Evolutionary conservation across 92 coral and sea anemone species (phyloP), one percentile per base, ranked within the genome.

Genomic region (Micromussa lordhowensis): DNA sequence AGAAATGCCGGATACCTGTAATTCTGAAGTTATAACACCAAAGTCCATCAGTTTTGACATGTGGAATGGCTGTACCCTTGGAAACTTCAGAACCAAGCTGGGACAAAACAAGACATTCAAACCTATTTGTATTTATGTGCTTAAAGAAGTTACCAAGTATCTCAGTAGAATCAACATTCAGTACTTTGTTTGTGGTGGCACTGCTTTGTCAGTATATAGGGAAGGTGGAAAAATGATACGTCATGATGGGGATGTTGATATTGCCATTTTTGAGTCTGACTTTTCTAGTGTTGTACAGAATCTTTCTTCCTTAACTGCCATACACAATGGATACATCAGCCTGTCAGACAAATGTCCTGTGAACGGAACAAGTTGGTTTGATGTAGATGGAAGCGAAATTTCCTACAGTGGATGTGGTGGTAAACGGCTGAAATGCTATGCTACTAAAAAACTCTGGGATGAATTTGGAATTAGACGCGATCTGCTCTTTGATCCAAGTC

Each of bases 141-240:
- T 83, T 18, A 72, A 83, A 31, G 61, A 83, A 51, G 87, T 83
- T 38, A 72, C 51, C 16, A 68, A 83, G 77, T 83, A 29, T 70
- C 68, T 83, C 49, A 71, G 69, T 22, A 17, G 15, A 30, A 30
- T 83, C 21, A 51, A 83, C 48, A 32, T 83, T 5, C 64, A 31
- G 29, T 83, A 83, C 78, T 19, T 69, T 14, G 78, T 83, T 69
- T 83, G 87, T 53, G 87, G 87, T 69, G 87, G 87, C 13, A 83
- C 87, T 49, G 87, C 87, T 51, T 79, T 83, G 19, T 53, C 87
- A 83, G 87, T 83, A 18, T 83, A 83, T 51, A 83, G 87, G 30
- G 79, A 83, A 70, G 31, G 30, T 19, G 87, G 87, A 19, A 83
- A 72, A 72, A 83, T 83, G 79, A 70, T 83, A 9, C 21, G 36